A percentile compares a stretch with the other conserved stretches of the same genome.
Conservation (phyloP, 2,113 vertebrate species). For the Indri indri region DNA sequence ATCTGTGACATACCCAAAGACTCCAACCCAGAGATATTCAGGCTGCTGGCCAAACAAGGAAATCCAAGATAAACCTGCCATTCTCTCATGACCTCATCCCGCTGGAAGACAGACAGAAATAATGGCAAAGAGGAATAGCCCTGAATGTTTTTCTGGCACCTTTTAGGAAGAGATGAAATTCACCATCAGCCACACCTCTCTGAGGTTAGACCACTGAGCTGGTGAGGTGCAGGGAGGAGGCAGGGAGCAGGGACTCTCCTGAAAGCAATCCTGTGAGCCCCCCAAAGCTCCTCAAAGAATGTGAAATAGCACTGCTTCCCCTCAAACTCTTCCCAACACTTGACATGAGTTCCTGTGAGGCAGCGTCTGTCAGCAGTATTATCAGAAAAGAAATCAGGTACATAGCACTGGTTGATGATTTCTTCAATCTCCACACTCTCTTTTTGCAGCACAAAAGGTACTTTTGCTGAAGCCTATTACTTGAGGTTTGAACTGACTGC, state of each 20-base stretch:
- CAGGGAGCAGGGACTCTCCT: background rate
- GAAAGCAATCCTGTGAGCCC: background rate
- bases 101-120: constrained; percentile 15
- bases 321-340: background rate
- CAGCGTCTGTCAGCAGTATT: background rate
- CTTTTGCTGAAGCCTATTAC: background rate
- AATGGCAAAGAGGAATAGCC: background rate
- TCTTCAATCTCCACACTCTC: background rate
- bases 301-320: background rate
- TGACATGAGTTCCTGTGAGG: background rate
- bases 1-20: background rate
- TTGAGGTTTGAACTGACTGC: background rate
- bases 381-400: background rate
- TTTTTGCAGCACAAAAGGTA: background rate
- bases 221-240: background rate
- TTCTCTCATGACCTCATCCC: constrained; percentile 34
- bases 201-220: background rate
- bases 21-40: constrained; percentile 5
- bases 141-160: background rate
- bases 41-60: constrained; percentile 61
- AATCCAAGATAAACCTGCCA: constrained; percentile 59
- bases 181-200: background rate
- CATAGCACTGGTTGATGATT: background rate
- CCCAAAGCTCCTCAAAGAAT: background rate
- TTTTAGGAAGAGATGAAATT: constrained; percentile 19